Evolutionary conservation across 2,888 invertebrate species (phyloP), one percentile per base, ranked within the genome.

Genomic region (Latrodectus elegans): DNA sequence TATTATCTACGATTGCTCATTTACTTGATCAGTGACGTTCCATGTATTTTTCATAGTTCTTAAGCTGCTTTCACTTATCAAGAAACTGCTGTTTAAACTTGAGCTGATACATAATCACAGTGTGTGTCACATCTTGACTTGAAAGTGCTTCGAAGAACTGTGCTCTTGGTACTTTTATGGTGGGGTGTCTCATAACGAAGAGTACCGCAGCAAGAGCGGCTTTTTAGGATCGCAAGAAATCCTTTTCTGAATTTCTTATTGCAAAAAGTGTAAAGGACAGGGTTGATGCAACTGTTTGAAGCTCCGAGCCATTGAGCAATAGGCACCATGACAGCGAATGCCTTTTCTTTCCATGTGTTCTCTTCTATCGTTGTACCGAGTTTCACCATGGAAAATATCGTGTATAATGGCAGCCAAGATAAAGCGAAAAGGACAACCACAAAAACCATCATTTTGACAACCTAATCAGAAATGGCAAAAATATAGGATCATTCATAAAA

Each of bases 221-320:
- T 96, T 92, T 96, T 95, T 71, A 97, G 94, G 89, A 97, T 96
- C 22, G 96, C 97, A 68, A 96, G 95, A 92, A 98, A 98, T 8
- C 97, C 97, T 26, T 74, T 88, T n/a, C 97, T 94, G 92, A 96
- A 98, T 92, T 98, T 97, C 92, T 96, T 96, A 93, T 98, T 98
- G 93, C 98, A 97, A 93, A 97, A 97, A 4, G 97, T 97, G 92
- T 98, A 97, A 84, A 98, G 94, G 89, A 98, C 95, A 0, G 98
- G 98, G 92, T 98, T 98, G 91, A 98, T 97, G 94, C 97, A 97
- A 26, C 97, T 97, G 92, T 98, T 98, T 22, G 97, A 97, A 0
- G 97, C 95, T 4, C 98, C 98, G 73, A 98, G 93, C 90, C 90
- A 90, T 92, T 97, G 97, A 8, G 96, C 97, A 77, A 98, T 94